These are phyloP conservation scores for Anthopleura sola DNA, from an alignment of 64 coral and sea anemone genomes.

Conservation along the genomic window DNA sequence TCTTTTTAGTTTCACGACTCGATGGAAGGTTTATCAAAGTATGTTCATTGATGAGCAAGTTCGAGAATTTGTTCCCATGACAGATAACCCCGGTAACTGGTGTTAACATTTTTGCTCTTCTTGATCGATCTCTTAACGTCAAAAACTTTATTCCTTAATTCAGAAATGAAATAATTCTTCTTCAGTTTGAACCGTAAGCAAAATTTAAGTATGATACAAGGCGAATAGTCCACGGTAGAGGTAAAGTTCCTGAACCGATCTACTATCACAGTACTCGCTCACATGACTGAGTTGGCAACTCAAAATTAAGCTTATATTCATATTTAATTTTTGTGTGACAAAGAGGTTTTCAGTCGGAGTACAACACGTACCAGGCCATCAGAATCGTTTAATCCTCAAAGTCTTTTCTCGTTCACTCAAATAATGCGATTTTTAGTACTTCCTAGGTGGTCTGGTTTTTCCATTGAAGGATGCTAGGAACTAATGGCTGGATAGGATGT, in stretches of 20 bases:
- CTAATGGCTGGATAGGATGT: no score
- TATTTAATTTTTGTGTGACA: no score
- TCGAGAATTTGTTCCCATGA: background rate
- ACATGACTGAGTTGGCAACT: background rate
- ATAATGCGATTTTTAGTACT: background rate
- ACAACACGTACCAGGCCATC: no score
- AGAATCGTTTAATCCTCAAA: background rate
- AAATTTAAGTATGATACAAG: background rate
- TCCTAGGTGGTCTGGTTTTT: background rate
- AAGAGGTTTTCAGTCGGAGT: no score
- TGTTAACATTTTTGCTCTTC: background rate
- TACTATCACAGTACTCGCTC: no score
- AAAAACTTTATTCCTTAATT: background rate
- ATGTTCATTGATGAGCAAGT: background rate
- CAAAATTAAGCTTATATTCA: background rate
- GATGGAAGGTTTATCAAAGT: background rate
- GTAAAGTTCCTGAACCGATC: background rate
- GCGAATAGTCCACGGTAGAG: background rate
- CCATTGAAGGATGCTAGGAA: background rate
- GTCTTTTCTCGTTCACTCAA: background rate
- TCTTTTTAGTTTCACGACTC: background rate
- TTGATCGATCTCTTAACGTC: background rate
- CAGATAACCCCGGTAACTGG: background rate
- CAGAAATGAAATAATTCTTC: background rate
- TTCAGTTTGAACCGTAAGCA: background rate